phyloP scores from a whole-genome alignment of 2,797 vertebrate species.

The Discoglossus pictus region DNA sequence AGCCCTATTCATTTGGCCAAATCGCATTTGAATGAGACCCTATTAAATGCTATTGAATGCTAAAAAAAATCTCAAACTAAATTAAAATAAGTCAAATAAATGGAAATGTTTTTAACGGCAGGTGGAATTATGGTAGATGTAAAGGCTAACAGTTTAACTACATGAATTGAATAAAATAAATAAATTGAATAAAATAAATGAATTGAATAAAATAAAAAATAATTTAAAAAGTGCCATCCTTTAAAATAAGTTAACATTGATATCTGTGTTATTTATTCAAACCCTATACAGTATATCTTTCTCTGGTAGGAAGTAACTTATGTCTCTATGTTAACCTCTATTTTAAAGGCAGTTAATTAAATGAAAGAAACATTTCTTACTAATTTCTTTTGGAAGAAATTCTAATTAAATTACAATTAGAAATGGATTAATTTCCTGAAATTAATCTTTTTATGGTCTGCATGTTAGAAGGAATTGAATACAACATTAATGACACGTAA shows the following conservation, averaged over 20 bases:
- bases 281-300: constrained; percentile 11
- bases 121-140: no score
- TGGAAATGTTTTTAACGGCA: no score
- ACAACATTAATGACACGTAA: constrained; percentile 50
- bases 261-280: constrained; percentile 15
- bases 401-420: constrained; percentile 48
- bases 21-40: no score
- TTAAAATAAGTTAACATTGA: constrained; percentile 17
- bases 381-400: constrained; percentile 45
- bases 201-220: no score
- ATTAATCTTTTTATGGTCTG: constrained; percentile 51
- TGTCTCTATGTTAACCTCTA: constrained; percentile 26
- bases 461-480: constrained; percentile 42
- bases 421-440: constrained; percentile 46
- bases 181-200: no score
- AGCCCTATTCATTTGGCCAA: no score
- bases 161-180: no score
- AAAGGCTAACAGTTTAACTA: no score
- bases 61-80: no score
- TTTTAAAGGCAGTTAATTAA: constrained; percentile 48
- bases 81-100: no score
- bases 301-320: constrained; percentile 10
- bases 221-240: no score
- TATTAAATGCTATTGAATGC: no score
- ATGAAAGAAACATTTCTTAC: constrained; percentile 40